Evolutionary conservation across 2,113 vertebrate species (phyloP).

Genomic region (Okapia johnstoni): DNA sequence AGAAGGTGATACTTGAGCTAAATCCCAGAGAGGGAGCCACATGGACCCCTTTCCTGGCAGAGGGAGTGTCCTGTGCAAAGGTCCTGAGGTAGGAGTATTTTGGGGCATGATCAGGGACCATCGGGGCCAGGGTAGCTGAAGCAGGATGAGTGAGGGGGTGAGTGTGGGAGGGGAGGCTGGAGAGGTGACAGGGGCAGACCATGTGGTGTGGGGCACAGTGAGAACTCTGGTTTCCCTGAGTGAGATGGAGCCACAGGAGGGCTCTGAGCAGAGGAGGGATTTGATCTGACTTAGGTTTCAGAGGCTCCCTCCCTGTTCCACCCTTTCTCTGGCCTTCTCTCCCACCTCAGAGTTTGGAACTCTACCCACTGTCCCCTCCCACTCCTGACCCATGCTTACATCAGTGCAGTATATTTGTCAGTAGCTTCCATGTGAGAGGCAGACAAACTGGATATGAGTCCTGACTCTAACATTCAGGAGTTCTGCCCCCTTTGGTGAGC

Average conservation of each 20-base stretch:
- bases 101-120: neutral
- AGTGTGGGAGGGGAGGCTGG: neutral
- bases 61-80: neutral
- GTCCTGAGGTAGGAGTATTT: slow-evolving; percentile 20
- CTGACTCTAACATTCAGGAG: neutral
- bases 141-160: neutral
- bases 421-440: neutral
- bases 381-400: neutral
- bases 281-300: neutral
- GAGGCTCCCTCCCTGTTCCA: neutral
- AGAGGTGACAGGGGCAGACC: neutral
- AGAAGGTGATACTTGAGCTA: neutral
- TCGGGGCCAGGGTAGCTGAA: neutral
- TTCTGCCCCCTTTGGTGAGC: neutral
- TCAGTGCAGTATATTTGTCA: neutral
- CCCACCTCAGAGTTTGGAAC: neutral
- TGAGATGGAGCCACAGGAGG: neutral
- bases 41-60: neutral
- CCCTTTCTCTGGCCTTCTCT: neutral
- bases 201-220: neutral
- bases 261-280: neutral
- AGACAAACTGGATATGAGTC: neutral
- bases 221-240: neutral
- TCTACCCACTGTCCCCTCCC: neutral
- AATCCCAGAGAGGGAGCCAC: neutral